Conservation (phyloP, 2,113 vertebrate genomes). For the Catharus minimus region DNA sequence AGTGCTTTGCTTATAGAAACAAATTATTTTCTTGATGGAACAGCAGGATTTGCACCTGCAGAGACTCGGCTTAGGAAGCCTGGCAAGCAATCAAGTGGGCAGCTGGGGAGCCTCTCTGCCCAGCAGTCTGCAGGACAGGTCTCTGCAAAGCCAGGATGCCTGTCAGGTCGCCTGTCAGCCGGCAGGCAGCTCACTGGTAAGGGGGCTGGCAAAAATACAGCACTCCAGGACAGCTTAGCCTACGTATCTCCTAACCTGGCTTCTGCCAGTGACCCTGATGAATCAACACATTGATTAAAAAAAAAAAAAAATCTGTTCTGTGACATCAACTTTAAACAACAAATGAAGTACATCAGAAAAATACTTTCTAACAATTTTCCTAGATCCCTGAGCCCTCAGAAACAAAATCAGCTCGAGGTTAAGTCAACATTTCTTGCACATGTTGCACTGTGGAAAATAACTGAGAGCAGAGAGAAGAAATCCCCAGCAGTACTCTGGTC, state of each 20-base stretch:
- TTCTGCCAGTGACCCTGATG: background rate
- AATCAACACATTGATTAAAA: background rate
- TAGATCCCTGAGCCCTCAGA: background rate
- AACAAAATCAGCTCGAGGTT: background rate
- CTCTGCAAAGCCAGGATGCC: background rate
- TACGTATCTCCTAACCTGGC: background rate
- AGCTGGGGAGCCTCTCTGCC: background rate
- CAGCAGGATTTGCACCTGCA: slow-evolving; percentile 36
- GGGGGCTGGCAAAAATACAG: background rate
- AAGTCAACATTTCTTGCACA: background rate
- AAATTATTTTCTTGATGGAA: slow-evolving; percentile 37
- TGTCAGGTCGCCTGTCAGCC: background rate
- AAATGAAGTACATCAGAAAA: background rate
- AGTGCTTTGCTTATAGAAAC: background rate
- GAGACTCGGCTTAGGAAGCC: background rate
- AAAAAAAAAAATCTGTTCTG: background rate
- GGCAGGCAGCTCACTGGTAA: background rate
- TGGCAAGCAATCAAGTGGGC: background rate
- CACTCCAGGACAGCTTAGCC: background rate
- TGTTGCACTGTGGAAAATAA: background rate
- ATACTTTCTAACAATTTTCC: background rate
- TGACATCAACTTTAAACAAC: background rate
- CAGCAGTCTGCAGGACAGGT: background rate
- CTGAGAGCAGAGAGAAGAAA: background rate
- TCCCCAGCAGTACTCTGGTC: background rate